Evolutionary conservation across 2,888 invertebrate genomes (phyloP).

Genomic region (Drosophila paranaensis): DNA sequence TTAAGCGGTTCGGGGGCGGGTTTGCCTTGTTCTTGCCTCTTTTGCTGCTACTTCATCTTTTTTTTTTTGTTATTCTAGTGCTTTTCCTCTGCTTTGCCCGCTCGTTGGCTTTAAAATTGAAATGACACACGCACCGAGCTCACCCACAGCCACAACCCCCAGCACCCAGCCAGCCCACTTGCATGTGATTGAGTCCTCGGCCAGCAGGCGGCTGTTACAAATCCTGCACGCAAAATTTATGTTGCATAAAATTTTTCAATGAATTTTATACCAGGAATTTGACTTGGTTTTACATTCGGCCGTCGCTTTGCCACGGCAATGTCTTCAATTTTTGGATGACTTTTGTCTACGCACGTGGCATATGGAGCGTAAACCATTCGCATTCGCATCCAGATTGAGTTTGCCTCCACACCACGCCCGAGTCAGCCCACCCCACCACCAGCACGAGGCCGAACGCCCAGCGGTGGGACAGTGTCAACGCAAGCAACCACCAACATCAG

Average conservation of each 20-base stretch:
- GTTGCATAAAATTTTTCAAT: constrained; percentile 83
- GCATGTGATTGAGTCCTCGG: constrained; percentile 72
- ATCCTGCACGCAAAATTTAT: constrained; percentile 81
- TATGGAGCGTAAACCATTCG: constrained; percentile 82
- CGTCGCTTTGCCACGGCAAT: constrained; percentile 33
- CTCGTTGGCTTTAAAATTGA: constrained; percentile 74
- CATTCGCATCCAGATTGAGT: constrained; percentile 47
- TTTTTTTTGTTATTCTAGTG: background rate
- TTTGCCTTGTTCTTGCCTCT: constrained; percentile 13
- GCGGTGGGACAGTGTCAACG: constrained; percentile 5
- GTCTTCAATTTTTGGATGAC: constrained; percentile 75
- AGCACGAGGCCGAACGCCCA: background rate
- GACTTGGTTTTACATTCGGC: constrained; percentile 70
- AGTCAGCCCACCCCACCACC: background rate
- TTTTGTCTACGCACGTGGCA: constrained; percentile 80
- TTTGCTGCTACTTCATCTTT: constrained; percentile 22
- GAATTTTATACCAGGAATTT: constrained; percentile 80
- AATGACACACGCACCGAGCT: constrained; percentile 66
- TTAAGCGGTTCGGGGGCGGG: constrained; percentile 71
- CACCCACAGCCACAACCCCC: constrained; percentile 1
- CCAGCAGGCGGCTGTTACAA: constrained; percentile 52
- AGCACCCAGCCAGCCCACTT: constrained; percentile 36
- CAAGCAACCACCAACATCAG: constrained; percentile 47
- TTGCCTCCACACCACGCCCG: constrained; percentile 7
- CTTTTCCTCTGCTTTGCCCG: constrained; percentile 7